A percentile compares a stretch with the other conserved stretches of the same genome.
Evolutionary conservation across 2,113 vertebrate species (phyloP).

Genomic region (Pipa parva): DNA sequence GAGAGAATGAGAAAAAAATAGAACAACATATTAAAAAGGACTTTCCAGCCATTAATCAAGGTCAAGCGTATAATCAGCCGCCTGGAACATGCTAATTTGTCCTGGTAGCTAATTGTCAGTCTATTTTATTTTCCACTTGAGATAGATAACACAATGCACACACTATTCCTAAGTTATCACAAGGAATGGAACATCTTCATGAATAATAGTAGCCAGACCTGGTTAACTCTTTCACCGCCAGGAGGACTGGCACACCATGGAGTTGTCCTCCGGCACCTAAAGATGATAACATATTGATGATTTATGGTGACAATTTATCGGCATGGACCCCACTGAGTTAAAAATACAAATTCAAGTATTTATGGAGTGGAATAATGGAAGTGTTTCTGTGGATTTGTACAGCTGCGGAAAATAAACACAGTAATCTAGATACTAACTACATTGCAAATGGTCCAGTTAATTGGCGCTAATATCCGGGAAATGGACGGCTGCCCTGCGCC

Average conservation of each 20-base stretch:
- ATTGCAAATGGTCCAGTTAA: conserved; percentile 69
- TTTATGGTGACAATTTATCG: background rate
- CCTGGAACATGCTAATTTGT: conserved; percentile 15
- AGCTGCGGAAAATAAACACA: conserved; percentile 72
- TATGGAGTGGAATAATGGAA: conserved; percentile 69
- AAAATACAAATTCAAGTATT: conserved; percentile 49
- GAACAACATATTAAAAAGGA: conserved; percentile 52
- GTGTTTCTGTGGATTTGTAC: conserved; percentile 64
- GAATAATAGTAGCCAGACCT: background rate
- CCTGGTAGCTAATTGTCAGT: conserved; percentile 2
- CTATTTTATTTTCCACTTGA: conserved; percentile 24
- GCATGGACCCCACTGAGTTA: conserved; percentile 53
- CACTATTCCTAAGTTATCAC: background rate
- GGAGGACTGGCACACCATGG: background rate
- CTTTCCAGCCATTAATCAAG: conserved; percentile 59
- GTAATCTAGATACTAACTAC: conserved; percentile 66
- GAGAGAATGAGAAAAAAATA: conserved; percentile 27
- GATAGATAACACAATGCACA: conserved; percentile 3
- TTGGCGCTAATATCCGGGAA: conserved; percentile 60
- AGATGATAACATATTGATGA: background rate
- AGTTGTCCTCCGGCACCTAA: background rate
- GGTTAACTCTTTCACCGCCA: background rate
- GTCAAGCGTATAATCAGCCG: conserved; percentile 19
- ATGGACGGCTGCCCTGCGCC: conserved; percentile 54
- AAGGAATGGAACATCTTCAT: background rate